Evolutionary conservation across 2,797 vertebrate species (phyloP).

Genomic region (Hemitrygon akajei): DNA sequence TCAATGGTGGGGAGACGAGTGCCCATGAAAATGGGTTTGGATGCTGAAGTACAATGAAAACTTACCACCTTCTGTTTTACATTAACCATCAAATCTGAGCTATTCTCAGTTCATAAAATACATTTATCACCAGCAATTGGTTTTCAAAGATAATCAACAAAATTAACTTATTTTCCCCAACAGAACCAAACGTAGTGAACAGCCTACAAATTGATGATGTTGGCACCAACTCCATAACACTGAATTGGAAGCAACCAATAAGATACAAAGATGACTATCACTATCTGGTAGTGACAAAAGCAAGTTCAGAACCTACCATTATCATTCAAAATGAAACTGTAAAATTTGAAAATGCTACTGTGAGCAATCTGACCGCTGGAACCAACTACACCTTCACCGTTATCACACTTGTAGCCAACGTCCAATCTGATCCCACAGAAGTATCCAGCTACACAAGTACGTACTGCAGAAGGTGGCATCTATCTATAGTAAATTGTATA

Average conservation of each 20-base stretch:
- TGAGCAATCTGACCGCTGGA: neutral
- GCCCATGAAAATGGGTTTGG: too few species aligned
- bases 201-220: neutral
- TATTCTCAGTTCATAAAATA: neutral
- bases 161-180: neutral
- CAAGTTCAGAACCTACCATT: neutral
- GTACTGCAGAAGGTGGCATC: neutral
- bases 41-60: neutral
- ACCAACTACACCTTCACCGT: neutral
- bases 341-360: neutral
- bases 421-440: neutral
- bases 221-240: neutral
- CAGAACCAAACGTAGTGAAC: neutral
- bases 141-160: neutral
- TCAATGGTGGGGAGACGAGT: too few species aligned
- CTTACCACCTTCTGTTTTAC: neutral
- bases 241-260: neutral
- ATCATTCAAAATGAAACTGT: neutral
- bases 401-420: neutral
- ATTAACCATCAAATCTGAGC: neutral
- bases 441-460: slow-evolving; percentile 30
- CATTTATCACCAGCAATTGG: neutral
- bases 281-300: neutral
- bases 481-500: neutral
- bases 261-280: neutral